phyloP scores from a whole-genome alignment of 2,888 invertebrate species.

The Euclidia mi region DNA sequence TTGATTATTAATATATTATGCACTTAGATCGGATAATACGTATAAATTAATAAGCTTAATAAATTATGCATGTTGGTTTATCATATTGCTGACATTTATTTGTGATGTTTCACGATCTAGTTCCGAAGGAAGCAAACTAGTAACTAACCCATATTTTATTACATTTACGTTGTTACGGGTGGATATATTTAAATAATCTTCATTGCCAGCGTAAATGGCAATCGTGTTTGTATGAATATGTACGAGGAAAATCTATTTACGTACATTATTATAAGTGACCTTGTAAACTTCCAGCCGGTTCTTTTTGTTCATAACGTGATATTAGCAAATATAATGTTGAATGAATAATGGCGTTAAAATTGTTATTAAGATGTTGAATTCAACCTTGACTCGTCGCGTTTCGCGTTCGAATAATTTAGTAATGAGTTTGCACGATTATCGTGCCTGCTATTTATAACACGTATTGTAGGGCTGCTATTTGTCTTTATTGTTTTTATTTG shows the following conservation, averaged over 20 bases:
- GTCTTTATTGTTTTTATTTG: background rate
- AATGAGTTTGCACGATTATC: conserved; percentile 25
- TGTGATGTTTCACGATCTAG: no score
- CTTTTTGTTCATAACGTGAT: conserved; percentile 41
- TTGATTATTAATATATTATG: no score
- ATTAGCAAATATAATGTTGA: conserved; percentile 32
- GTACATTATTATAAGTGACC: conserved; percentile 34
- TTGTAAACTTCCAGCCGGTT: conserved; percentile 41
- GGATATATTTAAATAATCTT: conserved; percentile 6
- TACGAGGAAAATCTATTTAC: conserved; percentile 45
- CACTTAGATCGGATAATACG: no score
- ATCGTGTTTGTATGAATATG: conserved; percentile 26
- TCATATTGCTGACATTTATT: no score
- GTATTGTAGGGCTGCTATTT: conserved; percentile 1
- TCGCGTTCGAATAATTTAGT: conserved; percentile 40
- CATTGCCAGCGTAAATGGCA: conserved; percentile 15
- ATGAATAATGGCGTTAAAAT: conserved; percentile 34
- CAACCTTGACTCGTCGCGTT: conserved; percentile 48
- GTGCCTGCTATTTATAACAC: conserved; percentile 14
- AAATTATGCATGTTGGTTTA: no score
- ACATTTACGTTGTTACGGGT: background rate
- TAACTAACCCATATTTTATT: no score
- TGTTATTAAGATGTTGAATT: conserved; percentile 32
- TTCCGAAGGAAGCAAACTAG: no score
- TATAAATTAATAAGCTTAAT: no score